Conservation (phyloP, 2,797 vertebrate species). For the Microtus obscurus region DNA sequence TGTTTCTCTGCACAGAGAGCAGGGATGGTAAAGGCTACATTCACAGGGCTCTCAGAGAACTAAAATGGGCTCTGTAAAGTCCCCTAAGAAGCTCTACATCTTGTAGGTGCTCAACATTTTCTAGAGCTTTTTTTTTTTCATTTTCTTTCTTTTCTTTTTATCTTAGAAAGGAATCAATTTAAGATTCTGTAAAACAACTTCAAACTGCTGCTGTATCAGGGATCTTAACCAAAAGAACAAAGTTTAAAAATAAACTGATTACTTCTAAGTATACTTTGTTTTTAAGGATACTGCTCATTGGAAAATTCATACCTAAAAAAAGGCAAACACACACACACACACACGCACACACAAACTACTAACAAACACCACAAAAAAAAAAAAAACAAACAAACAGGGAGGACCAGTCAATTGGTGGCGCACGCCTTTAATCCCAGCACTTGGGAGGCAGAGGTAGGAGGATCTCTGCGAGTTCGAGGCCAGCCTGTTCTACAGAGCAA, state of each 20-base stretch:
- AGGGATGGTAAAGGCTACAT: not conserved
- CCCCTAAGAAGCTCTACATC: not conserved
- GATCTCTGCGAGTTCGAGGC: no score
- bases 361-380: no score
- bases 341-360: not conserved
- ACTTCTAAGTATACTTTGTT: conserved; percentile 61
- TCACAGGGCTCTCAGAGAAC: not conserved
- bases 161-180: conserved; percentile 51
- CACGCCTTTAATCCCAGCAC: no score
- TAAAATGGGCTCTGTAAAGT: not conserved
- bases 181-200: conserved; percentile 54
- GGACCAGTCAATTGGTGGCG: no score
- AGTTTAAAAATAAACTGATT: conserved; percentile 54
- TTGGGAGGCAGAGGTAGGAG: no score
- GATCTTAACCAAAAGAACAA: conserved; percentile 37
- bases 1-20: not conserved
- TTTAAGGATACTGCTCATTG: conserved; percentile 63
- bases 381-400: no score
- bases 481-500: no score
- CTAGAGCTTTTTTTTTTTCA: no score
- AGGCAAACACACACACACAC: not conserved
- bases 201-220: conserved; percentile 61
- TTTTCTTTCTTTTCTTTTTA: conserved; percentile 46
- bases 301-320: conserved; percentile 61
- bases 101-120: no score